phyloP scores from a whole-genome alignment of 2,888 invertebrate genomes.

The Sarcophaga carnaria region DNA sequence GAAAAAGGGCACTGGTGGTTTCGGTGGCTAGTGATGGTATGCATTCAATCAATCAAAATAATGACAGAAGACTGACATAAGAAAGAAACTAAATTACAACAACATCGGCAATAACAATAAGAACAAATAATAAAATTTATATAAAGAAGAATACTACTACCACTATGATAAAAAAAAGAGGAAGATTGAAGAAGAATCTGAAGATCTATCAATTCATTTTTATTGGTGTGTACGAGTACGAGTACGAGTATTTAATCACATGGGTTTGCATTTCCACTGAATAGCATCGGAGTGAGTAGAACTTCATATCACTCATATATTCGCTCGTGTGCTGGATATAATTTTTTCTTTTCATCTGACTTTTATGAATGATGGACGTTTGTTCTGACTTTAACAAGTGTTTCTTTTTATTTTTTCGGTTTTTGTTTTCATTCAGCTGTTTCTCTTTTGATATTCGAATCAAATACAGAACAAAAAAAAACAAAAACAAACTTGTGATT shows the following conservation, averaged over 20 bases:
- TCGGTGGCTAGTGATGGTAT: constrained; percentile 59
- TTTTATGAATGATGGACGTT: constrained; percentile 61
- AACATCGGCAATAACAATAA: constrained; percentile 53
- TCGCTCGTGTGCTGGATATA: constrained; percentile 12
- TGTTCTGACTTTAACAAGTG: constrained; percentile 64
- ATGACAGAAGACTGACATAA: constrained; percentile 71
- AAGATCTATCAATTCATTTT: constrained; percentile 48
- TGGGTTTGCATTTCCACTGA: background rate
- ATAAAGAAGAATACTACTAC: constrained; percentile 6
- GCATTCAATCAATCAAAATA: constrained; percentile 73
- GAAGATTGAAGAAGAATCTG: constrained; percentile 14
- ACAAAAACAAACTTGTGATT: constrained; percentile 31
- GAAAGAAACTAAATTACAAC: constrained; percentile 61
- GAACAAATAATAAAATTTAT: constrained; percentile 16
- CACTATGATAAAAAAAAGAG: background rate
- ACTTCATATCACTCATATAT: constrained; percentile 43
- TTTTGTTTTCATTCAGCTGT: constrained; percentile 40
- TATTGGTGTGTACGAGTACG: constrained; percentile 11
- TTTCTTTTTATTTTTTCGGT: constrained; percentile 48
- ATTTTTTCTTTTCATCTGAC: constrained; percentile 13
- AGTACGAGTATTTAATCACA: background rate
- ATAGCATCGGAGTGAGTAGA: background rate
- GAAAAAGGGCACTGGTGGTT: constrained; percentile 33
- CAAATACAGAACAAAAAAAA: constrained; percentile 36
- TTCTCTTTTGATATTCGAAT: constrained; percentile 26